Evolutionary conservation across 2,888 invertebrate species (phyloP).

Genomic region (Gnatocerus cornutus): DNA sequence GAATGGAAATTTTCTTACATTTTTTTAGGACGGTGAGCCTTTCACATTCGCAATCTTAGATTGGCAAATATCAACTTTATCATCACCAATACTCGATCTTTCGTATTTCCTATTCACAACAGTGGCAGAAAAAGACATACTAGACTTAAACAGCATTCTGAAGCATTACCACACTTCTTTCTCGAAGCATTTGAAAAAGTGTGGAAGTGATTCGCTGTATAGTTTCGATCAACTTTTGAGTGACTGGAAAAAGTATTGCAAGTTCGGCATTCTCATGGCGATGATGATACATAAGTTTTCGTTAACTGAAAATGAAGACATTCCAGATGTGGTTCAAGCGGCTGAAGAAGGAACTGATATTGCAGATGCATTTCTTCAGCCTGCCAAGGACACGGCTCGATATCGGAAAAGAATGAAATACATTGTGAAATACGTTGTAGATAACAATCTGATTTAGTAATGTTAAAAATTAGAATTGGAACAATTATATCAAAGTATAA

Average conservation of each 20-base stretch:
- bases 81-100: conserved; percentile 43
- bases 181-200: conserved; percentile 3
- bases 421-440: conserved; percentile 14
- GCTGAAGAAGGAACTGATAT: conserved; percentile 24
- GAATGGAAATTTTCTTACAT: no score
- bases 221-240: conserved; percentile 17
- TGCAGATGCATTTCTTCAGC: neutral
- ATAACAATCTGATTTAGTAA: conserved; percentile 6
- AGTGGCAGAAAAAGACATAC: conserved; percentile 16
- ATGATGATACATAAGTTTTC: conserved; percentile 18
- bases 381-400: neutral
- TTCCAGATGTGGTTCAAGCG: conserved; percentile 18
- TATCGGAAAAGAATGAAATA: neutral
- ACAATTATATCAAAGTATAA: no score
- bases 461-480: neutral
- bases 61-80: conserved; percentile 36
- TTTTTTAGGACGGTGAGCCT: conserved; percentile 23
- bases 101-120: conserved; percentile 40
- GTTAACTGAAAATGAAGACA: conserved; percentile 20
- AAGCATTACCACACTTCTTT: neutral
- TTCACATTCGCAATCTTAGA: conserved; percentile 32
- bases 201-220: neutral
- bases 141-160: conserved; percentile 19
- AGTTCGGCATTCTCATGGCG: conserved; percentile 6
- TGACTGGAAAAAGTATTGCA: conserved; percentile 35